phyloP scores from a whole-genome alignment of 2,888 invertebrate species.

The Arctia plantaginis region DNA sequence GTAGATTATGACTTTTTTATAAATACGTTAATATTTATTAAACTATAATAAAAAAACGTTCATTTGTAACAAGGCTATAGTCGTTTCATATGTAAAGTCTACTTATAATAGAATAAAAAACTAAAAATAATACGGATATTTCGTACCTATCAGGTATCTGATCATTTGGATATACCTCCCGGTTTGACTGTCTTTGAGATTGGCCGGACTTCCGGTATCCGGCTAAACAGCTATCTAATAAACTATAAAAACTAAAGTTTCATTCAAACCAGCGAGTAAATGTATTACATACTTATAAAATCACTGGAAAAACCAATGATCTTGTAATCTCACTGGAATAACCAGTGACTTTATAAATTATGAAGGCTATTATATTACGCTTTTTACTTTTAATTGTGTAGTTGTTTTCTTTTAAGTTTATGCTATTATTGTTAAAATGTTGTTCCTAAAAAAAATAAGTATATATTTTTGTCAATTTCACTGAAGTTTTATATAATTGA shows the following conservation, averaged over 20 bases:
- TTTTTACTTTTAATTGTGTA: not conserved
- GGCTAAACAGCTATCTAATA: not conserved
- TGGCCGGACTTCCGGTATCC: not conserved
- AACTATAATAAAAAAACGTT: not conserved
- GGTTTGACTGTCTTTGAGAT: too few relatives aligned
- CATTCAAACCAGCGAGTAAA: not conserved
- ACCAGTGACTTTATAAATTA: slow-evolving; percentile 4
- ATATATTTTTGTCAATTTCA: not conserved
- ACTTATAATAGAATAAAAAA: not conserved
- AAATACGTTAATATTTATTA: not conserved
- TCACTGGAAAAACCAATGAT: not conserved
- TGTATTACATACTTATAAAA: not conserved
- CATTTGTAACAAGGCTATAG: not conserved
- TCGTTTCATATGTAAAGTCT: not conserved
- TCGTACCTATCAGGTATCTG: too few relatives aligned
- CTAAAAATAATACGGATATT: too few relatives aligned
- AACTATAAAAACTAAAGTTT: too few relatives aligned
- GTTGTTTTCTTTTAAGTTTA: not conserved
- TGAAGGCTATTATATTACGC: slow-evolving; percentile 8
- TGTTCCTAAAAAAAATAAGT: not conserved
- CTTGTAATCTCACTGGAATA: not conserved
- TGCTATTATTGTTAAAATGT: not conserved
- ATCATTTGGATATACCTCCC: too few relatives aligned
- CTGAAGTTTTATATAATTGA: not conserved
- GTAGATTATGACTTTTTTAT: not conserved